Percentiles rank a stretch among this genome's conserved stretches.
phyloP scores from a whole-genome alignment of 2,113 vertebrate species.

The Eclectus roratus region DNA sequence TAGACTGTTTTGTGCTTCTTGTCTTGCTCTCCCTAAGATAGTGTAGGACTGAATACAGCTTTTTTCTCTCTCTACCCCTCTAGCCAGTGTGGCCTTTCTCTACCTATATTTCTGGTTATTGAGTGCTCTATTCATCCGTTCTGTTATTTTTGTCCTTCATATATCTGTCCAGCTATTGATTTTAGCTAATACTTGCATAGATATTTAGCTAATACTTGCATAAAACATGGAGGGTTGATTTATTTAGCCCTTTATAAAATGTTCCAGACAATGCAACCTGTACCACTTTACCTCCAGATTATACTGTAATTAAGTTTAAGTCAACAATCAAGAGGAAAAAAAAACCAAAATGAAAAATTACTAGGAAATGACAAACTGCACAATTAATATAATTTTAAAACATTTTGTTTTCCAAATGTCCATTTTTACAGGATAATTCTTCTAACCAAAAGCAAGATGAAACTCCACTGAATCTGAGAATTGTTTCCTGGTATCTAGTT shows the following conservation, averaged over 20 bases:
- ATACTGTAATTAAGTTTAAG: not conserved
- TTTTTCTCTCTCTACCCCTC: not conserved
- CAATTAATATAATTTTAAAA: not conserved
- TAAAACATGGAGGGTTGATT: slow-evolving; percentile 12
- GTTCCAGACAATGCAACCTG: not conserved
- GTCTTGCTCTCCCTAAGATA: not conserved
- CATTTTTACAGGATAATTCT: not conserved
- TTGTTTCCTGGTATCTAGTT: not conserved
- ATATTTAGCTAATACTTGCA: slow-evolving; percentile 34
- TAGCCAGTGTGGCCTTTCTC: not conserved
- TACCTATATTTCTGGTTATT: not conserved
- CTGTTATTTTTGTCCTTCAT: slow-evolving; percentile 14
- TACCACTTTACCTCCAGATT: not conserved
- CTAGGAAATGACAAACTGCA: not conserved
- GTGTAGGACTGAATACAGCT: not conserved
- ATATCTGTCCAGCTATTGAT: slow-evolving; percentile 30
- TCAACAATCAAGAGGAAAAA: not conserved
- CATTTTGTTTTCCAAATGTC: not conserved
- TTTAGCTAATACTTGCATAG: slow-evolving; percentile 17
- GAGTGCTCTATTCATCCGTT: not conserved
- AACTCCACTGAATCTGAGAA: not conserved
- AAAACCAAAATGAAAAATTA: too few relatives aligned
- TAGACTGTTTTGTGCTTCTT: not conserved
- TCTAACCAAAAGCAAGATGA: not conserved
- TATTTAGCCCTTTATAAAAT: slow-evolving; percentile 5